These are phyloP conservation scores for Micromys minutus DNA, from an alignment of 2,113 vertebrate species.

Conservation along the genomic window DNA sequence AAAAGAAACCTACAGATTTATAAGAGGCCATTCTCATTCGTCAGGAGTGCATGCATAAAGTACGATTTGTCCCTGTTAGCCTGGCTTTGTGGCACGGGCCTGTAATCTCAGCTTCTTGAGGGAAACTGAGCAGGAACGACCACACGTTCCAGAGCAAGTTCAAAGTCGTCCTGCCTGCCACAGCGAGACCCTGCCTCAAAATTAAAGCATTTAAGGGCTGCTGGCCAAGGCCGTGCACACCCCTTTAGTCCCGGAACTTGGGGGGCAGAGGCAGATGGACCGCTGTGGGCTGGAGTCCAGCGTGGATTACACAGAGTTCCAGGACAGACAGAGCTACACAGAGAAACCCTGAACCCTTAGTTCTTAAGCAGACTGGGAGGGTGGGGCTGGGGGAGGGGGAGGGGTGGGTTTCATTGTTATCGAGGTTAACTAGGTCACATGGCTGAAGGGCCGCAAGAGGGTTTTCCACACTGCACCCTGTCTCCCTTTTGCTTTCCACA, in stretches of 20 bases:
- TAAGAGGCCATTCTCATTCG: background rate
- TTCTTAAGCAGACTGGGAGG: background rate
- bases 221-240: background rate
- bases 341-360: background rate
- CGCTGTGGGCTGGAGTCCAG: background rate
- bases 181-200: background rate
- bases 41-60: background rate
- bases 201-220: background rate
- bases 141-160: background rate
- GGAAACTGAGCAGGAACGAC: background rate
- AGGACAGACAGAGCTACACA: background rate
- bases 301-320: background rate
- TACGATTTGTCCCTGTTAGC: background rate
- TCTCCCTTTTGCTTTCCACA: background rate
- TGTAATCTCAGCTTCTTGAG: background rate
- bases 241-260: background rate
- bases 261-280: background rate
- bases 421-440: background rate
- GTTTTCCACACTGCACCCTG: background rate
- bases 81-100: background rate
- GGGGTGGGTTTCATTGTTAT: background rate
- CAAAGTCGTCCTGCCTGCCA: background rate
- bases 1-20: background rate
- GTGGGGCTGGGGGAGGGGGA: background rate
- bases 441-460: background rate